Evolutionary conservation across 2,797 vertebrate species (phyloP).

Genomic region (Schizothorax lantsangensis): DNA sequence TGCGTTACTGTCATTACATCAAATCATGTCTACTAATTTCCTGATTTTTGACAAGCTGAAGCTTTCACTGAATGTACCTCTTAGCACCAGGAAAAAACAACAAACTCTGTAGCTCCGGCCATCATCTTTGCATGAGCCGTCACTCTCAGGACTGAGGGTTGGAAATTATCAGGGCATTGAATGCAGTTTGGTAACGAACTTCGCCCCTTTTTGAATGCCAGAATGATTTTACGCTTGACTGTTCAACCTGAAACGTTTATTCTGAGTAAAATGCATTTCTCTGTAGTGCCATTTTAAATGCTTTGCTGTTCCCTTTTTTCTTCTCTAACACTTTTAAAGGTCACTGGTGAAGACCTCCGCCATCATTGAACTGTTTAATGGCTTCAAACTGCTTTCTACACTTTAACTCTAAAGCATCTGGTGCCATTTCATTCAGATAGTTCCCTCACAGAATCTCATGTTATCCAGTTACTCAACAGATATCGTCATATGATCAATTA

Average conservation of each 20-base stretch:
- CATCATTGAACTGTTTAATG: conserved; percentile 13
- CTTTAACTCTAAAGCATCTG: conserved; percentile 9
- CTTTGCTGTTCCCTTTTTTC: conserved; percentile 46
- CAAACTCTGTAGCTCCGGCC: not conserved
- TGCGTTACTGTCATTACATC: conserved; percentile 46
- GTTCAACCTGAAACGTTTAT: conserved; percentile 8
- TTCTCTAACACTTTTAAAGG: conserved; percentile 45
- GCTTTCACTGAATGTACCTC: conserved; percentile 2
- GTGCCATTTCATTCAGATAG: conserved; percentile 23
- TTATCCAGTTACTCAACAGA: not conserved
- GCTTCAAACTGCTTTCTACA: conserved; percentile 30
- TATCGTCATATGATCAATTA: not conserved
- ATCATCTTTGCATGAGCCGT: conserved; percentile 21
- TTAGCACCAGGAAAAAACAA: conserved; percentile 23
- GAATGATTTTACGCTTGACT: conserved; percentile 27
- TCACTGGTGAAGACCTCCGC: conserved; percentile 7
- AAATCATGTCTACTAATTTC: conserved; percentile 55
- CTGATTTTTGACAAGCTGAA: conserved; percentile 19
- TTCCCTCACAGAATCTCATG: conserved; percentile 26
- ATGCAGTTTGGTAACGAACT: not conserved
- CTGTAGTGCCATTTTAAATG: not conserved
- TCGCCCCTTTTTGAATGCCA: not conserved
- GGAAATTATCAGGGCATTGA: not conserved
- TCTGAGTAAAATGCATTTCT: conserved; percentile 8
- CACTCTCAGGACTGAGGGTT: conserved; percentile 4